Evolutionary conservation across 2,797 vertebrate species (phyloP).

Genomic region (Gambusia yucatana): DNA sequence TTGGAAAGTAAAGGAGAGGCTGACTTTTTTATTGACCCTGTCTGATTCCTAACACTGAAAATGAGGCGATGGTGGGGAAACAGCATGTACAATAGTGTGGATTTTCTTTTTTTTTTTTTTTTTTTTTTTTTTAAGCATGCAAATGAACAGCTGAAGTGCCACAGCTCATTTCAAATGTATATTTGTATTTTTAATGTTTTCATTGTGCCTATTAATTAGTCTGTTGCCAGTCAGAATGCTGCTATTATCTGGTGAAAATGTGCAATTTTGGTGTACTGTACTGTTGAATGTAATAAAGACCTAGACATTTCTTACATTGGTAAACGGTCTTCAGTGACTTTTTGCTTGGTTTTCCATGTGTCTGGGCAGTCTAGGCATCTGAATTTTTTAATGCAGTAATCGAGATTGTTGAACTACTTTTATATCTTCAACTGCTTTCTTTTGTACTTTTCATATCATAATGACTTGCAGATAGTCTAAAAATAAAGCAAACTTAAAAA

Average conservation of each 20-base stretch:
- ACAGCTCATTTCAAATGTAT: slow-evolving; percentile 52
- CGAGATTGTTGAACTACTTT: not conserved
- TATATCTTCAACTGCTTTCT: not conserved
- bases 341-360: not conserved
- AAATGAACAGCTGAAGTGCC: slow-evolving; percentile 71
- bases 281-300: slow-evolving; percentile 83
- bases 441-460: not conserved
- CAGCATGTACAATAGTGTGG: slow-evolving; percentile 35
- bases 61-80: not conserved
- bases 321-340: slow-evolving; percentile 51
- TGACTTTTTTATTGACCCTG: slow-evolving; percentile 47
- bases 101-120: slow-evolving; percentile 49
- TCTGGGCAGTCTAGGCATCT: too few relatives aligned
- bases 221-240: slow-evolving; percentile 81
- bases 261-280: slow-evolving; percentile 85
- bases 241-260: slow-evolving; percentile 84
- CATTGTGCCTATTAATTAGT: slow-evolving; percentile 80
- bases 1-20: slow-evolving; percentile 5
- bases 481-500: not conserved
- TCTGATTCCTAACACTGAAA: slow-evolving; percentile 37
- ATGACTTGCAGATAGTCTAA: not conserved
- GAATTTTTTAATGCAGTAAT: not conserved
- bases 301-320: slow-evolving; percentile 81
- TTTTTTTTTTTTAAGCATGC: slow-evolving; percentile 77
- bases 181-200: slow-evolving; percentile 72